Evolutionary conservation across 2,113 vertebrate species (phyloP), one percentile per base, ranked within the genome.

Genomic region (Oostethus manadensis): DNA sequence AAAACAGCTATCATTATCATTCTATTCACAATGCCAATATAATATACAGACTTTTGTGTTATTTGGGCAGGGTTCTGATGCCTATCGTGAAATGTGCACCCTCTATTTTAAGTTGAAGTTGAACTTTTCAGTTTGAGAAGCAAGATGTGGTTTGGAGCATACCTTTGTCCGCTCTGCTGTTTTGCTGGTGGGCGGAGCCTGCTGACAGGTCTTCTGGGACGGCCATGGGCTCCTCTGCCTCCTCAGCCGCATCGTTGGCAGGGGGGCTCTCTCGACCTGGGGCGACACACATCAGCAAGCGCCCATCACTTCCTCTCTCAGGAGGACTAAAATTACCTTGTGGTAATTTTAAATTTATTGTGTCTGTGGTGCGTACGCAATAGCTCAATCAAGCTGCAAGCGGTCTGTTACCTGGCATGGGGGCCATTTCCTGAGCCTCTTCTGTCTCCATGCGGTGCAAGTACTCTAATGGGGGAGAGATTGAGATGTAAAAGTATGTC

Each of bases 181-280:
- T 91, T 82, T 94, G 93, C 79, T 94, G 94, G 56, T 84, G 89
- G 87, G 92, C 83, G 51, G 93, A 90, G 76, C 89, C 88, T 71
- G 97, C 94, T 44, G 97, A 99, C 74, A 99, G 93, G 86, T 99
- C 97, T 78, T 99, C 97, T 0, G 96, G 96, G 73, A 97, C 87
- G n/a, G 94, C 94, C 97, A 99, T 99, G 71, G 96, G 92, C 60
- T 99, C 96, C 44, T 98, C 97, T 6, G 84, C 71, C 49, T 99
- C 95, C 61, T 98, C 97, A 2, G 91, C 87, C 0, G 82, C 85
- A 43, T 98, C 94, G 23, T 93, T 96, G 63, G 88, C 70, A 10
- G 91, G 85, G 66, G 94, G 93, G 71, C 93, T 97, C 77, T 95
- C 94, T 73, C 92, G 93, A 76, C 92, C 96, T 98, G 78, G 6